phyloP scores from a whole-genome alignment of 2,113 vertebrate genomes.

The Anseranas semipalmata region DNA sequence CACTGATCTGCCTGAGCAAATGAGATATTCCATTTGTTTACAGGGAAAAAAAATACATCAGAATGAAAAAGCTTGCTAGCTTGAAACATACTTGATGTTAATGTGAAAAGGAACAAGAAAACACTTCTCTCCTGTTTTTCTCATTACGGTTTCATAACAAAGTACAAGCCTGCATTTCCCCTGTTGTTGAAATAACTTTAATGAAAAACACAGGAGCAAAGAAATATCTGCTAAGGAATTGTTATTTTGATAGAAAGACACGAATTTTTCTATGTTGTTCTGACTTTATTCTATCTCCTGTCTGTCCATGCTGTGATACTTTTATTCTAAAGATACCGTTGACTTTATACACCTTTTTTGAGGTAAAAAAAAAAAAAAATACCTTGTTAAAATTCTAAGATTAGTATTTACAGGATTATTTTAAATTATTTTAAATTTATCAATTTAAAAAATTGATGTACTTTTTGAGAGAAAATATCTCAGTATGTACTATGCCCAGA shows the following conservation, averaged over 20 bases:
- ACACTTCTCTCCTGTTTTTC: not conserved
- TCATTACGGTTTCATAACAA: not conserved
- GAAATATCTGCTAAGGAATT: not conserved
- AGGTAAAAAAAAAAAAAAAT: not conserved
- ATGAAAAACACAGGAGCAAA: not conserved
- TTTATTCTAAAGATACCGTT: not conserved
- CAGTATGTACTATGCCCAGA: not conserved
- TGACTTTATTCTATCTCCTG: not conserved
- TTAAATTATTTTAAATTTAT: no score
- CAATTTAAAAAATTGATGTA: not conserved
- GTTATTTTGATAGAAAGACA: not conserved
- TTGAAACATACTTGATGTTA: not conserved
- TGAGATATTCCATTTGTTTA: constrained; percentile 33
- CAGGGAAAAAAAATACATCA: not conserved
- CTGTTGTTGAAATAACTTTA: not conserved
- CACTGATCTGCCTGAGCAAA: not conserved
- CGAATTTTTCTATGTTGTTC: not conserved
- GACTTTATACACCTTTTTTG: not conserved
- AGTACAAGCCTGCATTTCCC: not conserved
- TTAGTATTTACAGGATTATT: not conserved
- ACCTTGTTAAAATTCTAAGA: not conserved
- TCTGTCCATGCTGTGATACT: not conserved
- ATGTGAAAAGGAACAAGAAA: not conserved
- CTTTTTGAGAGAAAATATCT: not conserved
- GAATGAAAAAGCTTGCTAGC: not conserved